Evolutionary conservation across 2,797 vertebrate genomes (phyloP).

Genomic region (Thaleichthys pacificus): DNA sequence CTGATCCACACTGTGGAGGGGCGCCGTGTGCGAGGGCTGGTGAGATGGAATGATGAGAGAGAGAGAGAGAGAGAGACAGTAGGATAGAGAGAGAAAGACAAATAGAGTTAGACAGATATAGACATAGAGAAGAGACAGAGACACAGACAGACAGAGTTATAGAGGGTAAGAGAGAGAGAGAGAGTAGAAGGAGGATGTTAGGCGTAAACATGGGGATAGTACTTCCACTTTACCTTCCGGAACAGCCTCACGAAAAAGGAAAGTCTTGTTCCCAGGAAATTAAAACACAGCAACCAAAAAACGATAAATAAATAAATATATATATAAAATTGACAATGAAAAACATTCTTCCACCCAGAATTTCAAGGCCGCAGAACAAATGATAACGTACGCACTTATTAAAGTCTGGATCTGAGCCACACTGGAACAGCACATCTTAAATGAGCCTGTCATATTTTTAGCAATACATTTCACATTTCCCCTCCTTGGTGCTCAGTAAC

Average conservation of each 20-base stretch:
- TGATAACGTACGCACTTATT: neutral
- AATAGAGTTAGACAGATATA: neutral
- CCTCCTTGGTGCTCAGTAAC: constrained; percentile 47
- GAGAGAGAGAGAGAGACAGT: neutral
- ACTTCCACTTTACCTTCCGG: no score
- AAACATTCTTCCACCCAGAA: neutral
- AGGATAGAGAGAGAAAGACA: no score
- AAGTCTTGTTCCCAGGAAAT: no score
- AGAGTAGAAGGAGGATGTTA: neutral
- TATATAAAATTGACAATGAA: neutral
- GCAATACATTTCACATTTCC: constrained; percentile 64
- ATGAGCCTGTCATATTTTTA: constrained; percentile 61
- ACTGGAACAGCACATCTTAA: constrained; percentile 43
- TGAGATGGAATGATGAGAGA: no score
- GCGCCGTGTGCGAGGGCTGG: no score
- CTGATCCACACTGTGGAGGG: no score
- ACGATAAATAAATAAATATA: no score
- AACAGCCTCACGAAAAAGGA: no score
- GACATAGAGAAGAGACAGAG: neutral
- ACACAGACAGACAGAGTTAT: neutral
- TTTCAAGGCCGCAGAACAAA: neutral
- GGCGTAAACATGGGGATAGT: no score
- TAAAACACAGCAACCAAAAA: no score
- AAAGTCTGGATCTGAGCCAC: neutral
- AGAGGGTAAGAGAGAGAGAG: neutral